A percentile compares a stretch with the other conserved stretches of the same genome.
Conservation (phyloP, 2,797 vertebrate genomes). For the Gephyroberyx darwinii region DNA sequence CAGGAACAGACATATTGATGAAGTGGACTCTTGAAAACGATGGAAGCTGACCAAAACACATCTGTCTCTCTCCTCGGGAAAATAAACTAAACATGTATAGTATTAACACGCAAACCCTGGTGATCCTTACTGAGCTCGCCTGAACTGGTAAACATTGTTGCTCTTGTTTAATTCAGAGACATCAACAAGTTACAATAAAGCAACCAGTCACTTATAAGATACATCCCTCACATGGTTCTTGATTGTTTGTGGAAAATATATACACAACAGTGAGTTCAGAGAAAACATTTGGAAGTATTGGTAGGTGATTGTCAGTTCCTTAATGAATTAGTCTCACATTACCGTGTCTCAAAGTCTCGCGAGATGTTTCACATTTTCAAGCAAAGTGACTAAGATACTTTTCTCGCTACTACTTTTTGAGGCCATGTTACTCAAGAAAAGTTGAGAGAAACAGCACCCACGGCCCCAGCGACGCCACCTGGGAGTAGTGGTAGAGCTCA, state of each 20-base stretch:
- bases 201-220: constrained; percentile 1
- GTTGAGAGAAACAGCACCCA: too few species aligned
- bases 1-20: constrained; percentile 49
- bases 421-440: too few species aligned
- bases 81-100: constrained; percentile 57
- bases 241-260: constrained; percentile 15
- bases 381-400: background rate
- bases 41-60: constrained; percentile 56
- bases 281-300: too few species aligned
- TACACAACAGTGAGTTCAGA: background rate
- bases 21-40: constrained; percentile 49
- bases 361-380: background rate
- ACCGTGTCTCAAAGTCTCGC: background rate
- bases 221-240: constrained; percentile 11
- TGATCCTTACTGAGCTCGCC: constrained; percentile 24
- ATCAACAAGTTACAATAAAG: constrained; percentile 26
- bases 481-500: too few species aligned
- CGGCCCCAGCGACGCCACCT: too few species aligned
- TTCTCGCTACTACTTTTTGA: too few species aligned
- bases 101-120: constrained; percentile 35
- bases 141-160: constrained; percentile 45
- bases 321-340: background rate
- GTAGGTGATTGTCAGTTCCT: too few species aligned
- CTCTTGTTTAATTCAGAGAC: constrained; percentile 34
- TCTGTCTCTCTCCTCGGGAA: constrained; percentile 53